Base-by-base conservation (phyloP, 2,797 vertebrate species). In the Eupleurogrammus muticus region DNA sequence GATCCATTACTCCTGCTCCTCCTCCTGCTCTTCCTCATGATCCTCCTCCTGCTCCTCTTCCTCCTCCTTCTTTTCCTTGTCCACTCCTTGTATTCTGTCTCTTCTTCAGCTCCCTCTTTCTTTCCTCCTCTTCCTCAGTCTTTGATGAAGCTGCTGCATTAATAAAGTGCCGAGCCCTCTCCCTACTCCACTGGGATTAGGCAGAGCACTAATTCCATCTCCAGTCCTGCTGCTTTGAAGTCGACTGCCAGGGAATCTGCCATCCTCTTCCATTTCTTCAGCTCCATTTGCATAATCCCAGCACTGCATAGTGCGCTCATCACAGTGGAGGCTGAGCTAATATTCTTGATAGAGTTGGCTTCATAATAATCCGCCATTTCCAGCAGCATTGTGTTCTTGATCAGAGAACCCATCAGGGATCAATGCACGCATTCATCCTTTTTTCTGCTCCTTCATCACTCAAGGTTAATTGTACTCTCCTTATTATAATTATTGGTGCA, bases 121-220 rank as follows among this genome's bases (percentile, higher is more conserved):
- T 71, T 67, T 63, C 58, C 68, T 48, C 73, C 72, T 75, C 73
- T 57, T 35, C 24, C 42, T 48, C 68, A 32, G 23, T 71, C 77
- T 80, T 70, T 85, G 83, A 89, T 87, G 89, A 88, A 90, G 80
- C 73, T 82, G 80, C 77, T 90, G 89, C 85, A 89, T 92, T 92
- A 91, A 90, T 91, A 90, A 93, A 93, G 85, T 87, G 83, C 81
- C 79, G 74, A 70, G 74, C 87, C 79, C 40, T 82, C 73, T 77
- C 73, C 85, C 72, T 87, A 85, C 86, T 88, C 91, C 85, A 76
- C 73, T 86, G 87, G 92, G 92, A 94, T 94, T 93, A 94, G 87
- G 82, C 86, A 80, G 81, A 83, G 90, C 87, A 87, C 89, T 93
- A 94, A 94, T 94, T 94, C 93, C 90, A 90, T 92, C 88, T 91